Percentiles rank a stretch among this genome's conserved stretches.
phyloP scores from a whole-genome alignment of 2,797 vertebrate species.

The Spondyliosoma cantharus region DNA sequence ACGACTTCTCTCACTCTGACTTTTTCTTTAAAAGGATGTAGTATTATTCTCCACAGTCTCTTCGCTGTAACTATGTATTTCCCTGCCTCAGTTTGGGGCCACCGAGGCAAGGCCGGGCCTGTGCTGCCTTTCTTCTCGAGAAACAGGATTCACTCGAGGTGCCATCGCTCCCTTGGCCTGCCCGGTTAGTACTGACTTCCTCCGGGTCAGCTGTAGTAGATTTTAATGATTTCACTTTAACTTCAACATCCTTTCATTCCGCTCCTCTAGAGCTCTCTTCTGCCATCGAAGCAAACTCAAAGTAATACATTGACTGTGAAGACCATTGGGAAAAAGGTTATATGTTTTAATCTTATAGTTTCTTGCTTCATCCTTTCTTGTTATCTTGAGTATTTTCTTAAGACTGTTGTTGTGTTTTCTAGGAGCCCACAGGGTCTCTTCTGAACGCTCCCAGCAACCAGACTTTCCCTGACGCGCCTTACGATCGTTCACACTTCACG shows the following conservation, averaged over 20 bases:
- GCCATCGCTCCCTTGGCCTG: constrained; percentile 37
- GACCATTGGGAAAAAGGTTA: constrained; percentile 67
- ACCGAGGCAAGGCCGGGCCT: constrained; percentile 41
- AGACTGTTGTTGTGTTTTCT: constrained; percentile 44
- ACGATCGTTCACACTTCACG: constrained; percentile 63
- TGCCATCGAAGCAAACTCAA: constrained; percentile 23
- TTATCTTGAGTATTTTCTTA: neutral
- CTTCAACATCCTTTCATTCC: constrained; percentile 22
- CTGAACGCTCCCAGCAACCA: constrained; percentile 61
- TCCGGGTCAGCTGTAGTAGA: neutral
- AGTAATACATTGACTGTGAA: constrained; percentile 3
- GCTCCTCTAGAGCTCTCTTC: constrained; percentile 52
- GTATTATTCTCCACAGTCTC: neutral
- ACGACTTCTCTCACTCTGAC: neutral
- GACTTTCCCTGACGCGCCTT: constrained; percentile 49
- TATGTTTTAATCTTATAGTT: neutral
- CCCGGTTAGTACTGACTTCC: constrained; percentile 64
- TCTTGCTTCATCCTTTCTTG: neutral
- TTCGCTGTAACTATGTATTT: constrained; percentile 24
- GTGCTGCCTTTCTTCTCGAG: constrained; percentile 40
- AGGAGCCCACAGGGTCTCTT: constrained; percentile 72
- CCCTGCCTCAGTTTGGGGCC: constrained; percentile 57
- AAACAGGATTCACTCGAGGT: constrained; percentile 73
- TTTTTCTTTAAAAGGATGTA: constrained; percentile 7
- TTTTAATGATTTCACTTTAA: constrained; percentile 8